Evolutionary conservation across 35 echinoderm and acorn worm genomes (phyloP), one percentile per base, ranked within the genome.

Genomic region (Holothuria glaberrima): DNA sequence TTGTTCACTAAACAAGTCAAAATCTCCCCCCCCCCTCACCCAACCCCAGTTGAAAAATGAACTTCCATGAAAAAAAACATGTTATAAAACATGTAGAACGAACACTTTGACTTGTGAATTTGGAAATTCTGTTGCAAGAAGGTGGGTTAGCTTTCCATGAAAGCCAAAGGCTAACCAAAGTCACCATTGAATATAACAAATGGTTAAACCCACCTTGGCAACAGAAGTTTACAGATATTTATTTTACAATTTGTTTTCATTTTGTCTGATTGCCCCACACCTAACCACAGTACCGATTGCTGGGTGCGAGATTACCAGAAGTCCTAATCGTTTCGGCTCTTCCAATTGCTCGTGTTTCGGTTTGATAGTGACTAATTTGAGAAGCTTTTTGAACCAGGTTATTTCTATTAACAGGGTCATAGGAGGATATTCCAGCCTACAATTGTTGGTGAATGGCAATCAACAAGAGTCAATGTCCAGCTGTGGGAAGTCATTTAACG

Each of bases 371-470:
- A 48, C n/a, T 78, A 78, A 78, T 78, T 45, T 78, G 27, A 22
- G 50, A 50, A 48, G 50, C 74, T 48, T 9, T 78, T 78, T 5
- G 44, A 48, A 33, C 9, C 31, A 48, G 74, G 74, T 78, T 78
- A 78, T 48, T 78, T 78, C 74, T 78, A 50, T 73, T 78, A 74
- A 78, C 38, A 78, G 74, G 74, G 74, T 78, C 44, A 78, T 78
- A 78, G 74, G 50, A 78, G 74, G 74, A 48, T 78, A 78, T 78
- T 52, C 21, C 44, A 48, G 38, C 74, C 12, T 50, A 9, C 36
- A 78, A 78, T 78, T 29, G 29, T 78, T 48, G 74, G 29, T 19
- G 44, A 78, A 78, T 78, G 74, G 44, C 50, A 48, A 48, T 48
- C 74, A 78, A 78, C 36, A 48, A 78, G 74, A 78, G 74, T 78